Conservation (phyloP, 2,797 vertebrate genomes). For the Macroramphosus scolopax region DNA sequence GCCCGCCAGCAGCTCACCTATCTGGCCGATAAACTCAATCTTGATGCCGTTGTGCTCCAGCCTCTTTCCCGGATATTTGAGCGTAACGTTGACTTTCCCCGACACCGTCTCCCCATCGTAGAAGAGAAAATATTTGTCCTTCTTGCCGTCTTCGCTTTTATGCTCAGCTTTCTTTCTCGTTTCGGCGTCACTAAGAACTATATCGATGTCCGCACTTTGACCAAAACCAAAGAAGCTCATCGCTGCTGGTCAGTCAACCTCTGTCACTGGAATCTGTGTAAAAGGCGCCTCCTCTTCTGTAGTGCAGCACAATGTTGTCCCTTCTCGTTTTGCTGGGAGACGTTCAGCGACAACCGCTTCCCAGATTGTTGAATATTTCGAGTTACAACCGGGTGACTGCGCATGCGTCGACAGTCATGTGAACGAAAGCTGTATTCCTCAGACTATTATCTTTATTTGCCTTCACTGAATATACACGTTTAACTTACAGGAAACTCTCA, state of each 20-base stretch:
- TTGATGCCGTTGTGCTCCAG: constrained; percentile 96
- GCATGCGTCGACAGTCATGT: constrained; percentile 56
- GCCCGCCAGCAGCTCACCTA: constrained; percentile 82
- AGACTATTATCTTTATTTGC: too few species aligned
- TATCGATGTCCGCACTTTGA: constrained; percentile 90
- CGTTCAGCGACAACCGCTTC: constrained; percentile 27
- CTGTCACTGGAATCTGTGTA: too few species aligned
- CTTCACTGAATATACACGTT: neutral
- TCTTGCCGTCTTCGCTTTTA: constrained; percentile 91
- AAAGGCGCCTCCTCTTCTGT: too few species aligned
- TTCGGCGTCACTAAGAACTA: constrained; percentile 88
- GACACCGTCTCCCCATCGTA: constrained; percentile 94
- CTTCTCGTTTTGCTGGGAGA: neutral
- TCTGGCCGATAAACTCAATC: constrained; percentile 94
- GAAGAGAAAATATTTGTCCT: constrained; percentile 92
- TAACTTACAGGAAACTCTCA: rapidly evolving
- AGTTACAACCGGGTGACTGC: constrained; percentile 37
- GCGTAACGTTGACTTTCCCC: constrained; percentile 87
- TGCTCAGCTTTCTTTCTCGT: constrained; percentile 91
- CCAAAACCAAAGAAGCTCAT: constrained; percentile 96
- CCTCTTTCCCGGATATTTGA: constrained; percentile 90
- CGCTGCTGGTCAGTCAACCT: constrained; percentile 35
- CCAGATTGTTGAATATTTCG: constrained; percentile 37
- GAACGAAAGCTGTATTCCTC: constrained; percentile 5
- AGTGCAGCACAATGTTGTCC: neutral